These are phyloP conservation scores for Sebastes steindachneri DNA, from an alignment of 2,797 vertebrate genomes.

Conservation along the genomic window DNA sequence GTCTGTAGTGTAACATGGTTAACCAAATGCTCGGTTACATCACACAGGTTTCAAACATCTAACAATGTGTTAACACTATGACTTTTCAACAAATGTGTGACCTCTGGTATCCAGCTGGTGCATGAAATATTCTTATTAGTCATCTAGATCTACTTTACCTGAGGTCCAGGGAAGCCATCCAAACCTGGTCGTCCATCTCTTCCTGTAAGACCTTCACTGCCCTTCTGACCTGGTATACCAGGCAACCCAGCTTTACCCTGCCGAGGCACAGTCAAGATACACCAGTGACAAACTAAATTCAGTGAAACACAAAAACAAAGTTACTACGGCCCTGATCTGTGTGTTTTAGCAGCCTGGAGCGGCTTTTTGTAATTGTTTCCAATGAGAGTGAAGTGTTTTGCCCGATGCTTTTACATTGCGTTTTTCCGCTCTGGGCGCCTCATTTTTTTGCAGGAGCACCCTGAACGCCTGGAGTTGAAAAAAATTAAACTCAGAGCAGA, in stretches of 20 bases:
- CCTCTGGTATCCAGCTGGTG: not conserved
- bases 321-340: not conserved
- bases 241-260: constrained; percentile 86
- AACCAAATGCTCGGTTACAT: not conserved
- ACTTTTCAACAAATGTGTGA: not conserved
- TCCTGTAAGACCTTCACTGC: constrained; percentile 77
- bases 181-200: constrained; percentile 87
- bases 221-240: constrained; percentile 86
- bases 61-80: not conserved
- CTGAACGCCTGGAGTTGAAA: no score
- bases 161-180: constrained; percentile 89
- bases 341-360: not conserved
- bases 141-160: constrained; percentile 74
- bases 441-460: no score
- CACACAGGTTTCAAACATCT: not conserved
- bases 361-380: no score
- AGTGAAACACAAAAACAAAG: not conserved
- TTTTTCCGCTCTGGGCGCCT: no score
- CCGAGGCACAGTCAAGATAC: not conserved
- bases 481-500: no score
- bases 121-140: not conserved
- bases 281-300: not conserved
- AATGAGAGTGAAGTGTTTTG: no score
- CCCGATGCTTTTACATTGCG: no score
- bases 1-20: not conserved